Evolutionary conservation across 2,888 invertebrate genomes (phyloP).

Genomic region (Chromoteleia sp.): DNA sequence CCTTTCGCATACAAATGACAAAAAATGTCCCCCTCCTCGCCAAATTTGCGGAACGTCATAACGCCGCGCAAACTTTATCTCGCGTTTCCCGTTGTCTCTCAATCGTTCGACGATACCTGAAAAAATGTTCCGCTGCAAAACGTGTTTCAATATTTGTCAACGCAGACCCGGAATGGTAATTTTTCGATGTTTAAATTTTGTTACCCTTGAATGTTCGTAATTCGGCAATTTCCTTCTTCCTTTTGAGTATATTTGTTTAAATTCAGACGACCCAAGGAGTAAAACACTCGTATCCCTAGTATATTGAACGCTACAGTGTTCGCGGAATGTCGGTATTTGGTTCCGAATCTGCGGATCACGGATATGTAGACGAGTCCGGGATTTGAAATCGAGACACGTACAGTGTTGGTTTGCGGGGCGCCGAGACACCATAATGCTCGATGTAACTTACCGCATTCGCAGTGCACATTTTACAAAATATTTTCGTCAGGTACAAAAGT

Average conservation of each 20-base stretch:
- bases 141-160: constrained; percentile 14
- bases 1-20: constrained; percentile 40
- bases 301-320: constrained; percentile 30
- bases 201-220: constrained; percentile 19
- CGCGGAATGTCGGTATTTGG: constrained; percentile 20
- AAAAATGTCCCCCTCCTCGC: constrained; percentile 14
- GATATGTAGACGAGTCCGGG: constrained; percentile 10
- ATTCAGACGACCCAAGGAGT: constrained; percentile 8
- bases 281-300: constrained; percentile 10
- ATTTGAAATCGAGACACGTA: constrained; percentile 53
- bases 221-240: background rate
- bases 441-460: constrained; percentile 26
- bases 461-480: background rate
- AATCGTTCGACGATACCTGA: background rate
- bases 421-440: constrained; percentile 8
- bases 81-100: no score
- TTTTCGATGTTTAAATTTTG: no score
- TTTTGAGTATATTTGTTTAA: constrained; percentile 10
- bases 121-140: background rate
- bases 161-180: background rate
- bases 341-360: constrained; percentile 40
- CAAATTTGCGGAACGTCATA: no score
- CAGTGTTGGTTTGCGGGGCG: constrained; percentile 31
- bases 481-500: no score
- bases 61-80: no score